Base-by-base conservation (phyloP, 2,888 invertebrate species). In the Dioctria linearis region DNA sequence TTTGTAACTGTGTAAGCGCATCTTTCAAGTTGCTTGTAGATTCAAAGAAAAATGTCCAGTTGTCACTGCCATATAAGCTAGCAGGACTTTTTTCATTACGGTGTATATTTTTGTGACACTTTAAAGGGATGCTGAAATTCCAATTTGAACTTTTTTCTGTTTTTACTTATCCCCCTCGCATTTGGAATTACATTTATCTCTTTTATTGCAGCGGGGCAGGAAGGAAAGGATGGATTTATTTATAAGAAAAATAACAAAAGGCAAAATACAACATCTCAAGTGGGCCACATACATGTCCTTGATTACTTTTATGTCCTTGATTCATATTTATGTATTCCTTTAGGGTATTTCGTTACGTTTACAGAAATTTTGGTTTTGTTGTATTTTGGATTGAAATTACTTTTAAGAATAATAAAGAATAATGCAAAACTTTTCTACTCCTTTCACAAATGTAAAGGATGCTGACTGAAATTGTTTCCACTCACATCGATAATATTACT, bases 231-330 rank as follows among this genome's bases (percentile, higher is more conserved):
- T 25, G 69, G n/a, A 5, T 2, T 3, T 25, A 5, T 13, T 3
- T 49, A n/a, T 43, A 25, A 25, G 42, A 25, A 8, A 25, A 42
- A 0, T 1, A 67, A 46, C 25, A 46, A 69, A 46, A 25, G 39
- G 43, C 39, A 8, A 39, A 69, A 69, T 69, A 25, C 37, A 69
- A 25, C 0, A 51, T 69, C 69, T 51, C 39, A 40, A 69, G 51
- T 51, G 54, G 51, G 37, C 69, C 69, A 69, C 39, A 69, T 46
- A 51, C 69, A 69, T n/a, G 69, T 9, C 69, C 51, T 51, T 69
- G 37, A 51, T 69, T 69, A 69, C 69, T 69, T 67, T 39, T 4
- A 37, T 69, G 69, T 6, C 69, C 69, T 54, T 69, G 69, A 39
- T 69, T 69, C 51, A 69, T 69, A 43, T 54, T 39, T 51, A 3